These are phyloP conservation scores for Luehdorfia chinensis DNA, from an alignment of 1,140 invertebrate genomes.

Conservation along the genomic window DNA sequence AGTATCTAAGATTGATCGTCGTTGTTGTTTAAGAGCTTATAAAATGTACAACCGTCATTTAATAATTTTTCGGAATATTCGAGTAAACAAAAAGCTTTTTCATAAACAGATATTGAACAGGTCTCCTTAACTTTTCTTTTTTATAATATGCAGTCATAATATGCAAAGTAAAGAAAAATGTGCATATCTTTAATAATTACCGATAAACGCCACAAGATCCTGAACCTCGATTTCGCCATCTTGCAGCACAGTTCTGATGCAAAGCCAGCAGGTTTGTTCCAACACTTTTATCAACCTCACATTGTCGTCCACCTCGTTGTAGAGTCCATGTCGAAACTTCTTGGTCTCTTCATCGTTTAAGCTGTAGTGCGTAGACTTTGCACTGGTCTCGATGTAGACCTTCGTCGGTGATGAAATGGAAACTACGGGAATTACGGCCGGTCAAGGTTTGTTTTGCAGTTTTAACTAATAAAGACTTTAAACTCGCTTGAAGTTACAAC, in stretches of 20 bases:
- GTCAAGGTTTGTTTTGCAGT: slow-evolving; percentile 38
- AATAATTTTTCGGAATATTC: no score
- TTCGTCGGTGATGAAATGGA: slow-evolving; percentile 68
- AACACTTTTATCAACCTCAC: slow-evolving; percentile 51
- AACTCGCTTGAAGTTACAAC: neutral
- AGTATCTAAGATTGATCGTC: no score
- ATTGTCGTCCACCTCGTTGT: slow-evolving; percentile 34
- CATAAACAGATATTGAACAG: no score
- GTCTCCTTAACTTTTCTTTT: no score
- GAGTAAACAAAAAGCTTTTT: no score
- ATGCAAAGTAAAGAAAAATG: no score
- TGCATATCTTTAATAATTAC: no score
- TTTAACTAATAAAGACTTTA: neutral
- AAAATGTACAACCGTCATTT: no score
- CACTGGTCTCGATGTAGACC: slow-evolving; percentile 68
- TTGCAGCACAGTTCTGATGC: slow-evolving; percentile 55
- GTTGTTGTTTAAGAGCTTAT: no score
- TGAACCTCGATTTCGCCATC: slow-evolving; percentile 67
- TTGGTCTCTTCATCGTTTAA: slow-evolving; percentile 54
- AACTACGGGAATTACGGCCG: slow-evolving; percentile 51
- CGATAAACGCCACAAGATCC: slow-evolving; percentile 68
- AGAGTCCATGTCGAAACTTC: slow-evolving; percentile 19
- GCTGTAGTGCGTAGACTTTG: slow-evolving; percentile 63
- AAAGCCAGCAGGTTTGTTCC: slow-evolving; percentile 52
- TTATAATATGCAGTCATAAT: no score